phyloP scores from a whole-genome alignment of 2,113 vertebrate species.

The Gallinago undulata region DNA sequence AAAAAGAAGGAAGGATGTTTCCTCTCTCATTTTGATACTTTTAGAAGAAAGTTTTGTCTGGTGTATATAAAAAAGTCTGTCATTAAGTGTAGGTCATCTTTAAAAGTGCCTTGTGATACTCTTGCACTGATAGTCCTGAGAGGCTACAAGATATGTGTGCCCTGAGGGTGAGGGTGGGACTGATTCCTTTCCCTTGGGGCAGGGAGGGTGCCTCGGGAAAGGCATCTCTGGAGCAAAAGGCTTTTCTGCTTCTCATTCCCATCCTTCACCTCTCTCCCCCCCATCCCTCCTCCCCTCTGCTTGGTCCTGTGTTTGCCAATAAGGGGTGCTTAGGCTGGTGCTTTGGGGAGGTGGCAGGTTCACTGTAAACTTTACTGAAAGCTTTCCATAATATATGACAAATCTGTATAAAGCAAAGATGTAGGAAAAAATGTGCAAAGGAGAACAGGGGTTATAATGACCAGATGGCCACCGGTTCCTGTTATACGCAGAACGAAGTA shows the following conservation, averaged over 20 bases:
- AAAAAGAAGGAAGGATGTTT: neutral
- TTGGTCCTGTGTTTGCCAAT: neutral
- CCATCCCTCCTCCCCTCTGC: rapidly evolving
- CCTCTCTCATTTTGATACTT: neutral
- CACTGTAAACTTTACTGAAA: neutral
- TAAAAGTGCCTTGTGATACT: neutral
- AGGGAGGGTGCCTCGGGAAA: neutral
- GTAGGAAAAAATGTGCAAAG: neutral
- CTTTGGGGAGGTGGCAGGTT: neutral
- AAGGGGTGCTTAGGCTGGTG: neutral
- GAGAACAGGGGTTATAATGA: neutral
- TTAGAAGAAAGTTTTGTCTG: neutral
- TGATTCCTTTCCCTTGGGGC: neutral
- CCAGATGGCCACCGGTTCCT: neutral
- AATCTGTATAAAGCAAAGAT: neutral
- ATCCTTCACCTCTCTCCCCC: neutral
- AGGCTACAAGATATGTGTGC: neutral
- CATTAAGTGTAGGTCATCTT: neutral
- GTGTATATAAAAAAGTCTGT: neutral
- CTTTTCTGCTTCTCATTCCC: neutral
- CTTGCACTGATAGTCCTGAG: neutral
- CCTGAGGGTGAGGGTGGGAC: neutral
- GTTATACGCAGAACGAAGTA: neutral
- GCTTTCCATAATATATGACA: neutral
- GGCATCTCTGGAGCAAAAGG: neutral